A percentile compares a stretch with the other conserved stretches of the same genome.
These are phyloP conservation scores for Coccyzus lansbergi DNA, from an alignment of 2,797 vertebrate species.

Conservation along the genomic window DNA sequence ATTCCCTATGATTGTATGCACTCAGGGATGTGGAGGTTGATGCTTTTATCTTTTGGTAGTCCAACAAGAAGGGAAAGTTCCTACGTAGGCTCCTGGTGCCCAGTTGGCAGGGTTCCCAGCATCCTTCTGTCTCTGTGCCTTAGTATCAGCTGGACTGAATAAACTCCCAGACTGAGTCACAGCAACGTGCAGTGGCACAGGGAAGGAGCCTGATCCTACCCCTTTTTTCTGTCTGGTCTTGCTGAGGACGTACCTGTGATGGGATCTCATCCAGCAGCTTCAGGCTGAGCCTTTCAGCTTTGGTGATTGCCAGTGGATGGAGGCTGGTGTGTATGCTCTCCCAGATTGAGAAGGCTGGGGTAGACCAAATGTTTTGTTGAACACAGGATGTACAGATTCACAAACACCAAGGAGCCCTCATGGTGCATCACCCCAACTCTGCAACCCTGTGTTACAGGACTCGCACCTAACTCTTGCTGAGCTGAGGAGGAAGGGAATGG, in stretches of 20 bases:
- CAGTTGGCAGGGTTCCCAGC: not conserved
- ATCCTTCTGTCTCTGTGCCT: not conserved
- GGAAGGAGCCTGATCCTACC: not conserved
- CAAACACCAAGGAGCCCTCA: not conserved
- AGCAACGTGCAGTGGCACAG: not conserved
- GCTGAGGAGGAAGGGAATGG: not conserved
- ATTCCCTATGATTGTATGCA: accelerated
- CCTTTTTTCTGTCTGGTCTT: not conserved
- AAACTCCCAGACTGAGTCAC: not conserved
- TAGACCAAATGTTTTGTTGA: not conserved
- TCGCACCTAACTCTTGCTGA: not conserved
- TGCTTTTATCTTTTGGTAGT: not conserved
- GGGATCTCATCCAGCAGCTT: not conserved
- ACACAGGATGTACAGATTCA: not conserved
- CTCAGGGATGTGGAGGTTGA: not conserved
- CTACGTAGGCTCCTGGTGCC: not conserved
- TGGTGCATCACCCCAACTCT: too few species aligned
- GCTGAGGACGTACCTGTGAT: not conserved
- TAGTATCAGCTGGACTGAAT: accelerated
- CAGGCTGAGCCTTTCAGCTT: not conserved
- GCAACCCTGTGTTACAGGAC: not conserved
- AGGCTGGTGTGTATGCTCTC: not conserved
- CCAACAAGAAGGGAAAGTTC: not conserved
- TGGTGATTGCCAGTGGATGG: not conserved
- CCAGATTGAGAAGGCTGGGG: not conserved